phyloP scores from a whole-genome alignment of 2,797 vertebrate species.

The Cheirogaleus major region DNA sequence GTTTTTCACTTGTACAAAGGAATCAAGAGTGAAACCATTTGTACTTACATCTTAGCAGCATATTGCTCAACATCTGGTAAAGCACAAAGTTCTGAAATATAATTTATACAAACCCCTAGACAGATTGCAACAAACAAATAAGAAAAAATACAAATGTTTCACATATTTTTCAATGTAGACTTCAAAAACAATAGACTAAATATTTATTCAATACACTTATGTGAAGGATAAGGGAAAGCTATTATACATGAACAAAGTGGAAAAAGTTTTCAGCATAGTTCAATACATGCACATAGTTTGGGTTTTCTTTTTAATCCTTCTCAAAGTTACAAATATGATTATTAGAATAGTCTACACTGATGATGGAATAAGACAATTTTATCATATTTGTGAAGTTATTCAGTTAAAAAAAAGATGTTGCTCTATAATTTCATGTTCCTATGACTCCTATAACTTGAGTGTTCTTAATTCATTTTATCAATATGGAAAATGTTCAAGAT shows the following conservation, averaged over 20 bases:
- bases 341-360: background rate
- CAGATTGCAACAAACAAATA: conserved; percentile 43
- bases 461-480: conserved; percentile 18
- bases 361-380: background rate
- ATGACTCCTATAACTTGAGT: background rate
- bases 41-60: conserved; percentile 16
- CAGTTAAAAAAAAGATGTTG: background rate
- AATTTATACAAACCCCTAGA: conserved; percentile 16
- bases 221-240: conserved; percentile 58
- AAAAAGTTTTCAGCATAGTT: background rate
- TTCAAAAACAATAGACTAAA: conserved; percentile 83
- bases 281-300: background rate
- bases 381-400: background rate
- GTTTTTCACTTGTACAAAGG: conserved; percentile 39
- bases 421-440: background rate
- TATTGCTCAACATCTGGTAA: conserved; percentile 49
- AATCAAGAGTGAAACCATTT: conserved; percentile 55
- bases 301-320: background rate
- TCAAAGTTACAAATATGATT: background rate
- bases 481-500: background rate
- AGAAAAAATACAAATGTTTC: background rate
- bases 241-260: conserved; percentile 11
- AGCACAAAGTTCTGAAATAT: conserved; percentile 21
- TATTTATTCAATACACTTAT: conserved; percentile 65
- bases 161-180: conserved; percentile 60